Percentiles rank a stretch among this genome's conserved stretches.
These are phyloP conservation scores for Nothoprocta pentlandii DNA, from an alignment of 2,113 vertebrate genomes.

Conservation along the genomic window DNA sequence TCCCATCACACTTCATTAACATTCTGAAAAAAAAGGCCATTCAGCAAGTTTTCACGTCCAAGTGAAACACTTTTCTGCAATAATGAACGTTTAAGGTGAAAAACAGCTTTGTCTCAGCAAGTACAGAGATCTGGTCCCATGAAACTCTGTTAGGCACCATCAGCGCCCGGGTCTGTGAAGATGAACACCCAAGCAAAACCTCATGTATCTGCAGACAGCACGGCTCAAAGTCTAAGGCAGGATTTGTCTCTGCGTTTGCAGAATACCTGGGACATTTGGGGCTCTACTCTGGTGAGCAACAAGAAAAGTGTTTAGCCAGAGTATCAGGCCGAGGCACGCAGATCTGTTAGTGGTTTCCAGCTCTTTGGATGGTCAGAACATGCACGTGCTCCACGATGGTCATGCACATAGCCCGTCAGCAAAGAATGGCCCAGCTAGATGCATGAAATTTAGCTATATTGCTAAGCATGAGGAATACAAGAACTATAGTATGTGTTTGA, in stretches of 20 bases:
- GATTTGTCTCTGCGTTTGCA: not conserved
- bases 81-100: not conserved
- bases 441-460: not conserved
- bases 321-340: not conserved
- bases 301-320: not conserved
- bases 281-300: not conserved
- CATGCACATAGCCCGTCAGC: accelerated
- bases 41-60: not conserved
- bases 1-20: not conserved
- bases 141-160: not conserved
- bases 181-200: not conserved
- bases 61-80: not conserved
- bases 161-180: not conserved
- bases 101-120: not conserved
- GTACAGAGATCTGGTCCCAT: not conserved
- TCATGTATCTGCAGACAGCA: not conserved
- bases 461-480: not conserved
- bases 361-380: not conserved
- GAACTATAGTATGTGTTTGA: not conserved
- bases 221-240: not conserved
- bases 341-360: not conserved
- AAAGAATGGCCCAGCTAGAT: not conserved
- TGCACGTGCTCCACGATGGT: not conserved
- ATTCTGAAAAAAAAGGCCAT: not conserved
- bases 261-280: not conserved